Evolutionary conservation across 2,797 vertebrate genomes (phyloP), one percentile per base, ranked within the genome.

Genomic region (Nothura maculosa): DNA sequence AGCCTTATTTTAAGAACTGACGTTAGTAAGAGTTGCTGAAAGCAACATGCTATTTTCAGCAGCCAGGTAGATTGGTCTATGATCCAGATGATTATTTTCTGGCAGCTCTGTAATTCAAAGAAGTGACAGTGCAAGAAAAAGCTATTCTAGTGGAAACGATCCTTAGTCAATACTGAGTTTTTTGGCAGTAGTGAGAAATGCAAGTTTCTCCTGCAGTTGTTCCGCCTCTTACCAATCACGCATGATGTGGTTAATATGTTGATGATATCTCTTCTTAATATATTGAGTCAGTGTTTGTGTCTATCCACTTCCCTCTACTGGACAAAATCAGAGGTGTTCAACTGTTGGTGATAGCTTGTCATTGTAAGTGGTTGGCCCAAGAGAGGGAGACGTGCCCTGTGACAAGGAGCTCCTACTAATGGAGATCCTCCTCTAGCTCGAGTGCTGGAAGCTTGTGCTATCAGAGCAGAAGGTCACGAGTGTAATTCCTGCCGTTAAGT

Each of bases 241-340:
- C 93, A 34, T 88, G 93, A 95, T 87, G 89, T 17, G 3, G 64
- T 90, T 95, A 95, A 95, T 89, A 80, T n/a, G 78, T 95, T 94
- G 92, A 89, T 94, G 85, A 68, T 93, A 92, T 90, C 91, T 87
- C 47, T 61, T 63, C 66, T 84, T 72, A 90, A 93, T 84, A 78
- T 77, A 92, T 90, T 94, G 86, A 91, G 92, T 93, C 52, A 83
- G 88, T 85, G 90, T 90, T 94, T 96, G 92, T 25, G 92, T 96
- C 96, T 95, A 92, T 92, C 58, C 95, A 77, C 95, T 96, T 94
- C 92, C 96, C 95, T 95, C 96, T 96, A 93, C 93, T 96, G 96
- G 94, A 95, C 92, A 92, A 95, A 96, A 92, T 93, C 86, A 95
- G 95, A 93, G 95, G 88, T 95, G 94, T 93, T 94, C 84, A 90